phyloP scores from a whole-genome alignment of 1,140 invertebrate species.

The Drosophila santomea region DNA sequence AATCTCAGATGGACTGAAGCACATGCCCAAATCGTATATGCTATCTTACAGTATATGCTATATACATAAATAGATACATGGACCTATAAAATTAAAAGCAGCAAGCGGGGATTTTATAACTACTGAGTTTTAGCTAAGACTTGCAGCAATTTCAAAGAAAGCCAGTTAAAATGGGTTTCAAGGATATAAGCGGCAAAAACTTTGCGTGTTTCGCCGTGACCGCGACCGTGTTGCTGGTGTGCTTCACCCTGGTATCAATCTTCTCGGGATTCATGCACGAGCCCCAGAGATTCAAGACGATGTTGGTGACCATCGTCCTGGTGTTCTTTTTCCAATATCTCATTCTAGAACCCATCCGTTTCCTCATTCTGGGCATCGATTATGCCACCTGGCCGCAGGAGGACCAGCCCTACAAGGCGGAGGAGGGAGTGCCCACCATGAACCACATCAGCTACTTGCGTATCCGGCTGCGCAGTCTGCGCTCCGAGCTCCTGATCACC shows the following conservation, averaged over 20 bases:
- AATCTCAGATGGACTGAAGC: no score
- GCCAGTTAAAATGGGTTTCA: background rate
- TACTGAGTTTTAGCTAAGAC: no score
- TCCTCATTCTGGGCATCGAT: slow-evolving; percentile 36
- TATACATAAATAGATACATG: no score
- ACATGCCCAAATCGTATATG: no score
- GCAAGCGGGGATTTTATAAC: background rate
- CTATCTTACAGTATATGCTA: no score
- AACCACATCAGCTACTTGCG: slow-evolving; percentile 45
- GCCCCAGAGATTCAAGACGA: slow-evolving; percentile 14
- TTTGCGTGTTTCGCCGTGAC: slow-evolving; percentile 1
- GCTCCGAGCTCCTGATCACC: slow-evolving; percentile 50
- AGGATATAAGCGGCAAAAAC: background rate
- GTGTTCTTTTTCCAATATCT: slow-evolving; percentile 26
- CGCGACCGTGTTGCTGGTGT: background rate
- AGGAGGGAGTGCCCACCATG: background rate
- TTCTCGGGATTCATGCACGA: slow-evolving; percentile 51
- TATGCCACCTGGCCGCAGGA: slow-evolving; percentile 40
- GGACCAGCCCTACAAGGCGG: background rate
- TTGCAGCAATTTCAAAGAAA: no score
- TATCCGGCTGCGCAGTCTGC: slow-evolving; percentile 22
- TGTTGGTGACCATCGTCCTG: slow-evolving; percentile 36
- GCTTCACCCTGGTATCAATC: background rate
- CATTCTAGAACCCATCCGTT: slow-evolving; percentile 38
- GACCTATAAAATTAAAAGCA: no score